Conservation (phyloP, 2,797 vertebrate species). For the Liasis olivaceus region DNA sequence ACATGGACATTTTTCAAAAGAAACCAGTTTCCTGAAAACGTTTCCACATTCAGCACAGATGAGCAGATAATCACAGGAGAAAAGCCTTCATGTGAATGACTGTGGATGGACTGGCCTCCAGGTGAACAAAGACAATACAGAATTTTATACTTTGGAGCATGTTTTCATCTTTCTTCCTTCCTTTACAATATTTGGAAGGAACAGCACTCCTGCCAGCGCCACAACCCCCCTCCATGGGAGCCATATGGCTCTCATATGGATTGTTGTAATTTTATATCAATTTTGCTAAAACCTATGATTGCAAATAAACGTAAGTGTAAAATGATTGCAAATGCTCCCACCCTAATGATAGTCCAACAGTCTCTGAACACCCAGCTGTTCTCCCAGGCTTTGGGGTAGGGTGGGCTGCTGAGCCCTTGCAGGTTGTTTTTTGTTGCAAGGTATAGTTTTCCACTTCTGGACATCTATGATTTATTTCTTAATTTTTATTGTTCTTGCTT, state of each 20-base stretch:
- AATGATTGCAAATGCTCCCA: not conserved
- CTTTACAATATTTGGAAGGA: not conserved
- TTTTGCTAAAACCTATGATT: not conserved
- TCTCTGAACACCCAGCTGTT: not conserved
- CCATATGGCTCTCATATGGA: not conserved
- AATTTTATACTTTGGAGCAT: not conserved
- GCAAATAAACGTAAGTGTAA: not conserved
- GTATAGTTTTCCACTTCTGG: no score
- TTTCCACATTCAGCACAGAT: not conserved
- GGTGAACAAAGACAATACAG: not conserved
- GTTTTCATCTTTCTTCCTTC: not conserved
- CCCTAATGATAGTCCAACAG: not conserved
- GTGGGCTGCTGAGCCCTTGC: not conserved
- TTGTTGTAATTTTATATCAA: not conserved
- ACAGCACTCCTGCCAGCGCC: not conserved
- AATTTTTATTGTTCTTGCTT: not conserved
- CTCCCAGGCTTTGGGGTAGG: not conserved
- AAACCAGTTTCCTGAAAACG: not conserved
- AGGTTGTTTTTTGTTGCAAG: not conserved
- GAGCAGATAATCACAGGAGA: not conserved
- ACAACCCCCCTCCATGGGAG: not conserved
- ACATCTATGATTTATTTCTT: not conserved
- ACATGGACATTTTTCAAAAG: not conserved
- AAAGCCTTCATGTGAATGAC: not conserved
- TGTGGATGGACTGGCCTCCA: not conserved